Evolutionary conservation across 2,888 invertebrate species (phyloP).

Genomic region (Theodoxus fluviatilis): DNA sequence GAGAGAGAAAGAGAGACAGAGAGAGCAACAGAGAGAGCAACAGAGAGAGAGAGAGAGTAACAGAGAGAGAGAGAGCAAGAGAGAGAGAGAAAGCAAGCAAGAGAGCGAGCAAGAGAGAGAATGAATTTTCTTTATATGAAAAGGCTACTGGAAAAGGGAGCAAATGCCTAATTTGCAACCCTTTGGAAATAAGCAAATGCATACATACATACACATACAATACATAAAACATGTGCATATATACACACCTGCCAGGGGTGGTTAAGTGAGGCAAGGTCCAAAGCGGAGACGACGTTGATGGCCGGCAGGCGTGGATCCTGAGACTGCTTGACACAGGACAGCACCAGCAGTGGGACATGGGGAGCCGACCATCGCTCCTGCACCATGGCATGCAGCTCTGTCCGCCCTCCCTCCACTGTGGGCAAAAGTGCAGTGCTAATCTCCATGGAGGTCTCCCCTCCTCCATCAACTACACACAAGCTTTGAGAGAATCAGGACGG

Average conservation of each 20-base stretch:
- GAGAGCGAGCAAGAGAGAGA: neutral
- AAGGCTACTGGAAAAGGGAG: neutral
- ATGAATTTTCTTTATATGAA: neutral
- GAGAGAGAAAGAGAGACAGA: neutral
- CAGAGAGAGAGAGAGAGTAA: neutral
- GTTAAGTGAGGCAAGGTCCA: conserved; percentile 49
- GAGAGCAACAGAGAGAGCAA: neutral
- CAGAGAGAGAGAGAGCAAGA: neutral
- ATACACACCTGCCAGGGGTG: conserved; percentile 63
- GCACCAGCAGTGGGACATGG: conserved; percentile 56
- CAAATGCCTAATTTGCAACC: neutral
- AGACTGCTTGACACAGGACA: conserved; percentile 46
- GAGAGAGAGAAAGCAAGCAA: neutral
- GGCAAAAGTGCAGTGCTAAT: conserved; percentile 8
- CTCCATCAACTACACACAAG: no score
- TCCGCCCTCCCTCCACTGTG: conserved; percentile 31
- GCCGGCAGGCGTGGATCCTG: conserved; percentile 43
- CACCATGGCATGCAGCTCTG: conserved; percentile 53
- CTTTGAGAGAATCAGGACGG: no score
- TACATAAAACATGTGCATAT: neutral
- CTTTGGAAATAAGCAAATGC: neutral
- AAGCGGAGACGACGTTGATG: conserved; percentile 45
- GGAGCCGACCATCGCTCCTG: conserved; percentile 55
- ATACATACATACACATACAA: neutral
- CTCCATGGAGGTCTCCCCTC: no score